Evolutionary conservation across 2,888 invertebrate species (phyloP), one percentile per base, ranked within the genome.

Genomic region (Pyrocoelia pectoralis): DNA sequence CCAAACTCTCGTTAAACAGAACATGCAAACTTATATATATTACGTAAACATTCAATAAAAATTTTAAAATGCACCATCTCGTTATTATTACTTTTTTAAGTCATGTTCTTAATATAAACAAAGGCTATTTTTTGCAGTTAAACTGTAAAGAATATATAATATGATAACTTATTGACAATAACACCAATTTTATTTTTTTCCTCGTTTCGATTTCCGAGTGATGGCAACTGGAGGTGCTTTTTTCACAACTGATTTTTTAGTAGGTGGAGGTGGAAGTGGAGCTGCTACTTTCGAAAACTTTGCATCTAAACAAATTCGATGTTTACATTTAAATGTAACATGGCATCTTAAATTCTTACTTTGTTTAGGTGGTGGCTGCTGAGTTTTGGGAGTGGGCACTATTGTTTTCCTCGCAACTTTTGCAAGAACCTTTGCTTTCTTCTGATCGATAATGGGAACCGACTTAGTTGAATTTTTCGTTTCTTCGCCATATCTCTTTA

Each of bases 381-480:
- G 64, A 6, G 55, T 29, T 61, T 59, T 64, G 5, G 61, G 56
- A 50, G 64, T 14, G 19, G 68, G 56, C 18, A 56, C 54, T 14
- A 69, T 68, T 2, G 77, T 72, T 67, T 79, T 78, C 66, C 77
- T 77, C 2, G 77, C 80, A 54, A 81, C 78, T 73, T 81, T 81
- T 1, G 81, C 81, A 60, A 81, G 68, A 12, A 80, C 80, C 61
- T 77, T 78, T 9, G 82, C 81, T 68, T 82, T 82, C 52, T 82
- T 82, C 59, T 76, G 77, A 68, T 82, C 82, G 38, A 82, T 76
- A n/a, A 79, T 74, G 0, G 80, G 77, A 71, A 73, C 74, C 14
- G 68, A 70, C 61, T 74, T 75, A 13, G 63, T 61, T 17, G 68
- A 18, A 51, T 18, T 59, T 10, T 61, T 65, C 5, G 58, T 50